phyloP scores from a whole-genome alignment of 2,888 invertebrate species.

The Trisateles emortualis region DNA sequence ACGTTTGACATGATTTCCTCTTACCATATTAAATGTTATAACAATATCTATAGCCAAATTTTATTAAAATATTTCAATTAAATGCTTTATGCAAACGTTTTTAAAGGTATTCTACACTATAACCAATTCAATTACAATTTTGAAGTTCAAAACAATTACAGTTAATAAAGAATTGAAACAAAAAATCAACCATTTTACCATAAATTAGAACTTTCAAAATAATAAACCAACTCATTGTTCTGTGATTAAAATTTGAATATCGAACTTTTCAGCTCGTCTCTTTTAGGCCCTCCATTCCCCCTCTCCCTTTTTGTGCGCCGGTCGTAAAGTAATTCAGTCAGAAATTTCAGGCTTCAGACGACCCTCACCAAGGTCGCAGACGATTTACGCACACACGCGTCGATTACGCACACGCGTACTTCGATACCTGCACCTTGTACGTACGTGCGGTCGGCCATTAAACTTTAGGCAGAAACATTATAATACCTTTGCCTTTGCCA shows the following conservation, averaged over 20 bases:
- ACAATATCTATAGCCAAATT: too few relatives aligned
- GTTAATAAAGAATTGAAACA: background rate
- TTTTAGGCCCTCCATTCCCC: conserved; percentile 26
- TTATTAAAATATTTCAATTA: too few relatives aligned
- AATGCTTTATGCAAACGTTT: background rate
- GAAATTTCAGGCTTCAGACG: conserved; percentile 75
- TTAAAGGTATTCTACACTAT: background rate
- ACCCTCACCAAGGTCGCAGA: conserved; percentile 84
- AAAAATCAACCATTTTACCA: background rate
- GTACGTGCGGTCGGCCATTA: conserved; percentile 60
- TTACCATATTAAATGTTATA: too few relatives aligned
- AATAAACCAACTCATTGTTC: conserved; percentile 54
- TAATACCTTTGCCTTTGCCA: conserved; percentile 22
- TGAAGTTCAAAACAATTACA: background rate
- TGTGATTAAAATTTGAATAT: conserved; percentile 66
- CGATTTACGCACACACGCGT: conserved; percentile 65
- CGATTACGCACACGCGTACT: conserved; percentile 52
- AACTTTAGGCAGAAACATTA: conserved; percentile 53
- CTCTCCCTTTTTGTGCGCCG: conserved; percentile 40
- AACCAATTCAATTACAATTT: background rate
- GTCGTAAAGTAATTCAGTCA: conserved; percentile 61
- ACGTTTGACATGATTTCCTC: too few relatives aligned
- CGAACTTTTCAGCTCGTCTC: conserved; percentile 55
- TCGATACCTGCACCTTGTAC: conserved; percentile 54
- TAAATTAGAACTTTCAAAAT: conserved; percentile 19